Base-by-base conservation (phyloP, 2,113 vertebrate genomes). In the Hemicordylus capensis region DNA sequence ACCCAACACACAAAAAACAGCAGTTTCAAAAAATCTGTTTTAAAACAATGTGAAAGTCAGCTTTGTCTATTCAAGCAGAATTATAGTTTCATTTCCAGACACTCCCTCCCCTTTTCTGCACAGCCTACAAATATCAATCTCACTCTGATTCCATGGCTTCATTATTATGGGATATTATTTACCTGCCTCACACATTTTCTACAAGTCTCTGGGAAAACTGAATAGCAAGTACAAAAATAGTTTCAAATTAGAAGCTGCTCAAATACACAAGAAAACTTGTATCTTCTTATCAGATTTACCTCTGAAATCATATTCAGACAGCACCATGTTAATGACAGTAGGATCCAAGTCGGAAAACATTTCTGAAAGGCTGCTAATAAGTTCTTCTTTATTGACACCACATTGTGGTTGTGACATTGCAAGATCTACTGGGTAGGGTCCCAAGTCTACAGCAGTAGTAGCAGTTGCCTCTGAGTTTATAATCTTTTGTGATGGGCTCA, bases 221-320 rank as follows among this genome's bases (percentile, higher is more conserved):
- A 54, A 54, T 54, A 17, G 2, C 12, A 69, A 69, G 6, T 34
- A 69, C 19, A 15, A 17, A 39, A 39, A 69, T 6, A 69, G 15
- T 37, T 69, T 39, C 37, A 69, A n/a, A 19, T 15, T 22, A 34
- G 37, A 39, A 69, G 37, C 22, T 69, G 67, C 22, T 69, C 34
- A 69, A 54, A 54, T 54, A 54, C 51, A 54, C 12, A 9, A 54
- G 17, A 54, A 54, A 7, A 7, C 12, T 17, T 17, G n/a, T n/a
- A n/a, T n/a, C n/a, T n/a, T n/a, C n/a, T n/a, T n/a, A n/a, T n/a
- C 67, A 85, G 91, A 91, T 89, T 96, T 97, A 99, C 99, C 98
- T 99, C 97, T 98, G 92, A 99, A 99, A 91, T 99, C 98, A 91
- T 97, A 98, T 94, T 99, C 98, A 87, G 97, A 97, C 64, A 99